Conservation (phyloP, 1,140 invertebrate genomes). For the Chironomus tepperi region DNA sequence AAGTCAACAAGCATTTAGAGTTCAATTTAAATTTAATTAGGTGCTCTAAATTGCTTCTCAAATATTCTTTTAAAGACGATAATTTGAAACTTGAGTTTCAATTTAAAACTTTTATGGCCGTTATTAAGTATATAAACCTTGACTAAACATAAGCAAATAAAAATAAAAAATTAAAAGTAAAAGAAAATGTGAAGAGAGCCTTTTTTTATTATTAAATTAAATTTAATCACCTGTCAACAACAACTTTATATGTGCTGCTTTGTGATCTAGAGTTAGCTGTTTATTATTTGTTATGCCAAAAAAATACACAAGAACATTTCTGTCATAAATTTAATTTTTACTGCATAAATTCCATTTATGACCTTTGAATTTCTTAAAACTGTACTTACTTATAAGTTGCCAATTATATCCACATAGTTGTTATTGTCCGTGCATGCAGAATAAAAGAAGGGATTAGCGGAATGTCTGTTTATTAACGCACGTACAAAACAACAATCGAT, state of each 20-base stretch:
- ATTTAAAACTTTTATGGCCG: no score
- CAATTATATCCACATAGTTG: background rate
- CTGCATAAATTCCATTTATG: slow-evolving; percentile 13
- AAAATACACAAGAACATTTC: background rate
- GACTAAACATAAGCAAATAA: background rate
- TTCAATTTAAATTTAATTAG: no score
- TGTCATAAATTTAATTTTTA: slow-evolving; percentile 15
- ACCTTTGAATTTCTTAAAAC: background rate
- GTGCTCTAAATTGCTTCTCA: no score
- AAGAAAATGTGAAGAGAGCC: background rate
- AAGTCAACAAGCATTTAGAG: no score
- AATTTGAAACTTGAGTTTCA: no score
- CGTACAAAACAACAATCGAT: background rate
- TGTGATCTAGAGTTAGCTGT: background rate
- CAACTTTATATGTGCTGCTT: background rate
- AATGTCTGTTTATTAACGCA: slow-evolving; percentile 6
- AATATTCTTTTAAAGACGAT: no score
- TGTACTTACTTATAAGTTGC: background rate
- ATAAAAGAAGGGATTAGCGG: slow-evolving; percentile 16
- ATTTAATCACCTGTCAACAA: slow-evolving; percentile 23
- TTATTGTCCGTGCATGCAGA: background rate
- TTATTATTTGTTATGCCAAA: background rate
- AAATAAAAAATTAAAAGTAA: no score
- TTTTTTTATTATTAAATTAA: background rate
- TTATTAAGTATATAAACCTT: no score